Evolutionary conservation across 1,140 invertebrate species (phyloP).

Genomic region (Dufourea novaeangliae): DNA sequence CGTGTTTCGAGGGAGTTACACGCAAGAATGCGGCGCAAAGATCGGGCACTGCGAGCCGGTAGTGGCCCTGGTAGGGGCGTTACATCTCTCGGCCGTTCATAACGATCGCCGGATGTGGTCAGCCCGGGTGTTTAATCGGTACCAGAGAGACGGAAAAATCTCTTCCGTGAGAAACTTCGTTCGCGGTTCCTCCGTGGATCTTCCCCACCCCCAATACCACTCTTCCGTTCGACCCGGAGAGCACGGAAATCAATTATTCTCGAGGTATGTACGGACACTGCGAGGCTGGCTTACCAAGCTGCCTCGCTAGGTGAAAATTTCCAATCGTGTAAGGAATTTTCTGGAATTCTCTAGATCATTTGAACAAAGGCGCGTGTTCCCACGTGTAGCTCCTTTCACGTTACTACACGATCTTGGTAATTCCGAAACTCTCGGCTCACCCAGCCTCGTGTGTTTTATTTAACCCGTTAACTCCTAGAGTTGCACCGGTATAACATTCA

Average conservation of each 20-base stretch:
- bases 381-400: too few species aligned
- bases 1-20: slow-evolving; percentile 71
- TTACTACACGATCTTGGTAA: too few species aligned
- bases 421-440: too few species aligned
- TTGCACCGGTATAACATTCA: too few species aligned
- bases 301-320: too few species aligned
- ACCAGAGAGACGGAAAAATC: slow-evolving; percentile 77
- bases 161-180: slow-evolving; percentile 79
- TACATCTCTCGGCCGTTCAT: slow-evolving; percentile 70
- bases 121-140: slow-evolving; percentile 75
- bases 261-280: too few species aligned
- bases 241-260: not conserved
- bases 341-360: too few species aligned
- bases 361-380: too few species aligned
- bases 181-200: slow-evolving; percentile 7
- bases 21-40: slow-evolving; percentile 74
- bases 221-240: not conserved
- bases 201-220: not conserved
- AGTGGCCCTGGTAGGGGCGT: slow-evolving; percentile 67
- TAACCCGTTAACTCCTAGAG: too few species aligned
- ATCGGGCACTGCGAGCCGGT: slow-evolving; percentile 63
- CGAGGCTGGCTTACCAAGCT: too few species aligned
- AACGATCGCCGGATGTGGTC: slow-evolving; percentile 81
- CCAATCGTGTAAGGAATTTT: too few species aligned
- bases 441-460: too few species aligned